A percentile compares a stretch with the other conserved stretches of the same genome.
Conservation (phyloP, 2,797 vertebrate species). For the Thripadectes ignobilis region DNA sequence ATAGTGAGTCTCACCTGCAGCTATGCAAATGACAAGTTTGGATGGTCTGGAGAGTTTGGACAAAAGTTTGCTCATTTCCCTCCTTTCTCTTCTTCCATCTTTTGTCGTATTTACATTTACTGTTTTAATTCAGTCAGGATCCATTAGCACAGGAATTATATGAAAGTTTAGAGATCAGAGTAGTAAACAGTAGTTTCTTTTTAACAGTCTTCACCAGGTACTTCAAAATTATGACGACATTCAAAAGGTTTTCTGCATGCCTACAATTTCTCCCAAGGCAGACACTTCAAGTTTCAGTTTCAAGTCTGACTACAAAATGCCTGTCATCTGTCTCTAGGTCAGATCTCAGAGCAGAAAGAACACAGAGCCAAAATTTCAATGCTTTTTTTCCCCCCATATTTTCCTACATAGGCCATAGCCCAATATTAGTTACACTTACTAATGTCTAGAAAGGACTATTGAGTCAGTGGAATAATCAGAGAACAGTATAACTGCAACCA, state of each 20-base stretch:
- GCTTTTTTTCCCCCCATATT: neutral
- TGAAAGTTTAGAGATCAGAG: neutral
- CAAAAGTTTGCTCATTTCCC: neutral
- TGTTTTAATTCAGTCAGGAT: neutral
- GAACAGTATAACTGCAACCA: neutral
- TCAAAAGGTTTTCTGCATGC: neutral
- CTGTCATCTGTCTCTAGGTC: neutral
- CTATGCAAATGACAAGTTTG: neutral
- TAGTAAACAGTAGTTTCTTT: neutral
- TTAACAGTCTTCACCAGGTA: neutral
- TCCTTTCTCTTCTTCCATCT: neutral
- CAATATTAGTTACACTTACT: neutral
- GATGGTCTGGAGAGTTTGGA: neutral
- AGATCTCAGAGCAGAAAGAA: neutral
- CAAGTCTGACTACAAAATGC: conserved; percentile 8
- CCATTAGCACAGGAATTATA: neutral
- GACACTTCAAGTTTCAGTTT: neutral
- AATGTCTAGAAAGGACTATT: neutral
- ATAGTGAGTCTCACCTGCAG: neutral
- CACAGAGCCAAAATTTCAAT: neutral
- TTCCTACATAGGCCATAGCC: neutral
- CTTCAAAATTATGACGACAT: neutral
- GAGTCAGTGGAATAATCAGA: conserved; percentile 30
- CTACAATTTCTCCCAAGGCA: neutral
- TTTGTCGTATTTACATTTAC: neutral